Evolutionary conservation across 1,140 invertebrate genomes (phyloP).

Genomic region (Copidosoma floridanum): DNA sequence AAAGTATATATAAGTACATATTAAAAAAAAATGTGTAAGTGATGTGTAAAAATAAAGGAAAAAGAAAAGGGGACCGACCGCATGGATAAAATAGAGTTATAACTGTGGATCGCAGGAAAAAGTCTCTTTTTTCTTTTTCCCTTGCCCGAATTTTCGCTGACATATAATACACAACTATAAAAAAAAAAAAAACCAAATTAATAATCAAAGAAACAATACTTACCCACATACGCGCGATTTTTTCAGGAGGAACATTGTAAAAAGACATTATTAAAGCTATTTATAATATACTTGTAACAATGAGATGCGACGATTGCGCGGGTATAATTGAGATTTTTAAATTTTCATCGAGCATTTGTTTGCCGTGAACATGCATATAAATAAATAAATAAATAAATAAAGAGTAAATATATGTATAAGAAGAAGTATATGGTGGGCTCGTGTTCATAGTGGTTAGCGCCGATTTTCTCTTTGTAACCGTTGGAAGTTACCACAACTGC

Average conservation of each 20-base stretch:
- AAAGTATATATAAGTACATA: conserved; percentile 8
- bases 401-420: too few species aligned
- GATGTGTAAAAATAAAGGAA: neutral
- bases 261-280: conserved; percentile 8
- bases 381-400: neutral
- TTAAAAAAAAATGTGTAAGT: neutral
- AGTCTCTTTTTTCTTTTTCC: neutral
- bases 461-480: too few species aligned
- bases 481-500: too few species aligned
- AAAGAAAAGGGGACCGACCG: neutral
- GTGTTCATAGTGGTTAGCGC: too few species aligned
- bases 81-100: neutral
- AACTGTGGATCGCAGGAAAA: neutral
- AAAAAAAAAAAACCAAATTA: neutral
- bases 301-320: neutral
- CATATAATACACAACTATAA: neutral
- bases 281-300: conserved; percentile 4
- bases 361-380: too few species aligned
- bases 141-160: neutral
- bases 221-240: too few species aligned
- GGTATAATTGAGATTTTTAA: conserved; percentile 12
- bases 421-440: too few species aligned
- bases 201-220: neutral
- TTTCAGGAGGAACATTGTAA: conserved; percentile 11
- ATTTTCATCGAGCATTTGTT: conserved; percentile 14